Evolutionary conservation across 2,113 vertebrate genomes (phyloP), one percentile per base, ranked within the genome.

Genomic region (Anhinga anhinga): DNA sequence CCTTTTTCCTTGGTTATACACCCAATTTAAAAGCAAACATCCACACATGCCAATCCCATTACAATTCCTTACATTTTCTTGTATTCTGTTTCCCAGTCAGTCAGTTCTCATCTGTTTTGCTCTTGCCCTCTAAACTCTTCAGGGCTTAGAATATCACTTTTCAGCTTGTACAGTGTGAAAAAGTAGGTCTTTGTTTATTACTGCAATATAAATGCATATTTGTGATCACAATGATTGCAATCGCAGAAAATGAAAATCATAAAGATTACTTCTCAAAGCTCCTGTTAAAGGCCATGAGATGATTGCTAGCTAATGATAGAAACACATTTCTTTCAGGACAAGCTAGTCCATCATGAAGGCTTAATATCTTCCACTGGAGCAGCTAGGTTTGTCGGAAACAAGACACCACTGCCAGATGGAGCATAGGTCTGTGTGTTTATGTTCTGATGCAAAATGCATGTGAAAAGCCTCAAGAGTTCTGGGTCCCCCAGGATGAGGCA

Each of bases 381-480:
- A 85, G 62, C 61, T 69, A 66, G 36, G 22, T 79, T 96, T 86
- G 29, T 26, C 77, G 79, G 89, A 96, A 97, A 91, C 40, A 3
- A 16, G 86, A 91, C 52, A 73, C 70, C 23, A 8, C 16, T 89
- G 81, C 86, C 94, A 95, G 81, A 90, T 96, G 94, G 87, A 91
- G 32, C 82, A 88, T 17, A 80, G 58, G 67, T 80, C 84, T 70
- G 42, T 17, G 52, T 56, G 15, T 86, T 90, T 47, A 20, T 69
- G 40, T 59, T 84, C 69, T 93, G 40, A 45, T 78, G 55, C 79
- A 88, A 95, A 86, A 86, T 62, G 45, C 34, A n/a, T 61, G 72
- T 50, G 82, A 70, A 93, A 95, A 80, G n/a, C 20, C 93, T 80
- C 38, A 4, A 58, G 78, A 58, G 62, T 63, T 86, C 53, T 90